Evolutionary conservation across 2,888 invertebrate genomes (phyloP).

Genomic region (Seira musarum): DNA sequence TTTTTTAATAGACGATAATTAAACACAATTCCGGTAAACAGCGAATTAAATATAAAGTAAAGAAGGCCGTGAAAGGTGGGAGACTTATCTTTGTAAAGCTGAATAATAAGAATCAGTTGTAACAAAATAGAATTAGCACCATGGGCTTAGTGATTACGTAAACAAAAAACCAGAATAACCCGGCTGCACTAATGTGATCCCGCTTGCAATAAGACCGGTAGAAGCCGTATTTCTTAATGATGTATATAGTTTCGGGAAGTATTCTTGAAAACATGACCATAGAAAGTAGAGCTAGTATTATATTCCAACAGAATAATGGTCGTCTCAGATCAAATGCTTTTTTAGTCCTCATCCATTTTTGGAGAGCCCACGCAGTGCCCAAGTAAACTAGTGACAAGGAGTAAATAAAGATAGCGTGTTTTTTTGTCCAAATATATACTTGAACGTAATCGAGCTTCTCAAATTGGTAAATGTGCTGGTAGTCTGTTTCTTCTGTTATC

Average conservation of each 20-base stretch:
- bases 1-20: no score
- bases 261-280: constrained; percentile 40
- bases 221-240: constrained; percentile 39
- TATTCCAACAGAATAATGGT: constrained; percentile 43
- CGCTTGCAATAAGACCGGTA: constrained; percentile 43
- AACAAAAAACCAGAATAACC: constrained; percentile 17
- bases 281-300: constrained; percentile 32
- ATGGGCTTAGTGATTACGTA: constrained; percentile 27
- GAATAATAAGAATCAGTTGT: no score
- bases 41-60: no score
- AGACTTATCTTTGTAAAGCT: no score
- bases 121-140: no score
- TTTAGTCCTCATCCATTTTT: constrained; percentile 29
- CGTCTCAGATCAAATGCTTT: constrained; percentile 25
- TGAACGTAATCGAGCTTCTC: constrained; percentile 24
- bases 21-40: no score
- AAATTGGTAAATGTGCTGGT: constrained; percentile 27
- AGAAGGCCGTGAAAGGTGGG: no score
- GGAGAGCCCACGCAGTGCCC: not conserved
- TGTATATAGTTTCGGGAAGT: constrained; percentile 25
- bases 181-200: constrained; percentile 35
- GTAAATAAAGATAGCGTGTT: not conserved
- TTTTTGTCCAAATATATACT: constrained; percentile 5
- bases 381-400: constrained; percentile 19
- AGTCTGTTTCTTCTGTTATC: constrained; percentile 26